Base-by-base conservation (phyloP, 1,140 invertebrate species). In the Drosophila navojoa region DNA sequence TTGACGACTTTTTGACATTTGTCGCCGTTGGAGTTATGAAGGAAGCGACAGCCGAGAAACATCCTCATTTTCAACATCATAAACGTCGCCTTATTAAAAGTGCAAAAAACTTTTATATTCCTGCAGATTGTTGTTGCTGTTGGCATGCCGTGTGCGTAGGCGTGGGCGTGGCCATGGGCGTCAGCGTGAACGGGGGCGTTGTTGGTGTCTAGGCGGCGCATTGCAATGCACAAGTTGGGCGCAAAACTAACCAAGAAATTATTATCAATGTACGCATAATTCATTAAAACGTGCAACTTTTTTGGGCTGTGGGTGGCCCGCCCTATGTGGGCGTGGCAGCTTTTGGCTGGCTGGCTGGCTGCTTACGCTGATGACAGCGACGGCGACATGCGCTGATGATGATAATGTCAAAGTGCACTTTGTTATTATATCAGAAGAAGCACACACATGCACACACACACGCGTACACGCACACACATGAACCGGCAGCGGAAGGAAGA, bases 211-310 rank as follows among this genome's bases (percentile, higher is more conserved):
- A 53, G 25, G 53, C 68, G 38, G 52, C 35, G 35, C n/a, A 16
- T 45, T 45, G n/a, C 42, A 6, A 63, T 74, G 69, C 57, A 53
- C 53, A 66, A 76, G 50, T 79, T 50, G 49, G 49, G 38, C 40
- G 53, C 35, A 70, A 61, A 86, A 79, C 82, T 86, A 81, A 87
- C 81, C 76, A 76, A 78, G 76, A 86, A 87, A 86, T 86, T 86
- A 86, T 86, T 86, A 86, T 86, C 82, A 86, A 87, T 86, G 82
- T 87, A 82, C 82, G 82, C 82, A 86, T 86, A 87, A 87, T 86
- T 86, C 79, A 86, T 86, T 86, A 86, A 86, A 86, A 87, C 82
- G 79, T 79, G 76, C 69, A 86, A 86, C 79, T 87, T 86, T 82
- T 73, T 59, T 52, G 29, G 32, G 27, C 0, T 4, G 27, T 29